Percentiles rank a stretch among this genome's conserved stretches.
Conservation (phyloP, 2,113 vertebrate genomes). For the Ploceus nigricollis region DNA sequence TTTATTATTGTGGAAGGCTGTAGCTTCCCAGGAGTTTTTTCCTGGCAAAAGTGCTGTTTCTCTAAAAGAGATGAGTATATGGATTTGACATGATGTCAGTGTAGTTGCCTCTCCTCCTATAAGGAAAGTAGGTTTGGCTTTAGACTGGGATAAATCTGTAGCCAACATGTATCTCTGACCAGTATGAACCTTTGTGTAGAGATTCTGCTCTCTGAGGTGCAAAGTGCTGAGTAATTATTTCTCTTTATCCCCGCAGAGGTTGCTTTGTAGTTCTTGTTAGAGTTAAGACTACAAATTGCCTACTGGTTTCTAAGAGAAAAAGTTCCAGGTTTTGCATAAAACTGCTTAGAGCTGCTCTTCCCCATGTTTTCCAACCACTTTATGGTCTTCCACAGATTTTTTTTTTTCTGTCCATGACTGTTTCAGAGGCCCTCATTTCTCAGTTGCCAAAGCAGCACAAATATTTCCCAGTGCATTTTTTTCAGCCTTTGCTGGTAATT, state of each 20-base stretch:
- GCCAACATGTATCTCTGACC: background rate
- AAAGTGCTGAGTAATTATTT: background rate
- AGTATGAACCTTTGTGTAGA: background rate
- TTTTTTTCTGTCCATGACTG: background rate
- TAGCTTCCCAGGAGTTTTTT: background rate
- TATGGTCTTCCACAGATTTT: background rate
- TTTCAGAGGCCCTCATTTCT: background rate
- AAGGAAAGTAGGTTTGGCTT: background rate
- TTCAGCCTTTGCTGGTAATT: background rate
- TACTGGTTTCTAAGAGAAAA: background rate
- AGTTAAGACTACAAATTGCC: background rate
- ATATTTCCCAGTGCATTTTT: background rate
- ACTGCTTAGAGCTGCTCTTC: background rate
- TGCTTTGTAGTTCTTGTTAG: background rate
- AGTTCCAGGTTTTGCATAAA: background rate
- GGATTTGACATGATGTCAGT: background rate
- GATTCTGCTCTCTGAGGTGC: background rate
- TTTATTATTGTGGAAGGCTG: background rate
- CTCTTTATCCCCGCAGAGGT: background rate
- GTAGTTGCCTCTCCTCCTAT: background rate
- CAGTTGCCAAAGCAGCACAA: background rate
- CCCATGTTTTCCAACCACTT: background rate
- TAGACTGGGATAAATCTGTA: background rate
- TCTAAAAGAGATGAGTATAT: background rate
- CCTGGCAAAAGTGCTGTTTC: background rate